phyloP scores from a whole-genome alignment of 2,888 invertebrate genomes.

The Standfussiana lucernea region DNA sequence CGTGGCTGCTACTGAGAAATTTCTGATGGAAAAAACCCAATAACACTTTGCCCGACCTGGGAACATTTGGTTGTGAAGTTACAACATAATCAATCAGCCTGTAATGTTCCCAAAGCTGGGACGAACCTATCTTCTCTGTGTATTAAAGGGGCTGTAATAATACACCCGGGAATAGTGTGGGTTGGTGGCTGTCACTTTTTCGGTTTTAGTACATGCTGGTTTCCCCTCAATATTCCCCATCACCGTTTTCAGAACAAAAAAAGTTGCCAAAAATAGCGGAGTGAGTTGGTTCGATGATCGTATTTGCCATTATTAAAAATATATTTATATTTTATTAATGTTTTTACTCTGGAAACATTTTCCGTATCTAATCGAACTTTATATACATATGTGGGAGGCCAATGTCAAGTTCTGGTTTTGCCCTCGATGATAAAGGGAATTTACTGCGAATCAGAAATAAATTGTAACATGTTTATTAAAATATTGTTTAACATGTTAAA shows the following conservation, averaged over 20 bases:
- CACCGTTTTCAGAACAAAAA: neutral
- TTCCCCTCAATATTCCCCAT: neutral
- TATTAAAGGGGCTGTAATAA: neutral
- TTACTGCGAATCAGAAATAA: conserved; percentile 44
- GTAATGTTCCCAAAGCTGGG: neutral
- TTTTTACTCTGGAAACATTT: conserved; percentile 8
- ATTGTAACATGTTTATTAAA: conserved; percentile 4
- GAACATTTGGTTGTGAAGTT: no score
- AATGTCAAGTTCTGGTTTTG: conserved; percentile 27
- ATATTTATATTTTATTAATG: neutral
- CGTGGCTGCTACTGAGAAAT: no score
- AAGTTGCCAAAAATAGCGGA: neutral
- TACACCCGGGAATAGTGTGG: neutral
- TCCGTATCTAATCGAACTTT: conserved; percentile 2
- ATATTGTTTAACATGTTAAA: neutral
- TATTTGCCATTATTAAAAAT: neutral
- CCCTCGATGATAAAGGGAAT: conserved; percentile 36
- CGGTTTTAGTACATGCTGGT: neutral
- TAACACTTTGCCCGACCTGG: no score
- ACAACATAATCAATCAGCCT: neutral
- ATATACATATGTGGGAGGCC: conserved; percentile 31
- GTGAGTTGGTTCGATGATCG: neutral
- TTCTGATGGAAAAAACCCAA: no score
- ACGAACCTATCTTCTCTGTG: neutral
- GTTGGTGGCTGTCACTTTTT: neutral